Percentiles rank a stretch among this genome's conserved stretches.
Evolutionary conservation across 2,113 vertebrate species (phyloP).

Genomic region (Tenebrosternarchus preto): DNA sequence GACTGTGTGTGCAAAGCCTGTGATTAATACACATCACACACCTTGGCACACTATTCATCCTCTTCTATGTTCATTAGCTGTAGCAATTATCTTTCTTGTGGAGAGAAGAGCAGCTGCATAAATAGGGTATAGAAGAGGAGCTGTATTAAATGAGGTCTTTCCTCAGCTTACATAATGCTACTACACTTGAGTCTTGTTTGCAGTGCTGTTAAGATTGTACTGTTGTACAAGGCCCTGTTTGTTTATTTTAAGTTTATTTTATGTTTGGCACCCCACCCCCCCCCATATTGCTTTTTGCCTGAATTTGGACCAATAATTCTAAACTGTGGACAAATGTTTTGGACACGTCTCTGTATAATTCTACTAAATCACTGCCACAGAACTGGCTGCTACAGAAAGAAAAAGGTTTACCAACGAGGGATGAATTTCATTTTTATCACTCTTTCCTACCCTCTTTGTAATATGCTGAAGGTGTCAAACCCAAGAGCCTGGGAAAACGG

Average conservation of each 20-base stretch:
- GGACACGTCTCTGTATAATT: too few relatives aligned
- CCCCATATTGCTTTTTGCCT: too few relatives aligned
- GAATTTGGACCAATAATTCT: too few relatives aligned
- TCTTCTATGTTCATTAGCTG: slow-evolving; percentile 65
- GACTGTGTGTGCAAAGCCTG: background rate
- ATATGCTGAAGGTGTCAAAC: background rate
- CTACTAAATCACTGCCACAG: too few relatives aligned
- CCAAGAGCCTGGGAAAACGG: background rate
- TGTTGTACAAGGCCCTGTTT: too few relatives aligned
- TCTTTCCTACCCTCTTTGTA: background rate
- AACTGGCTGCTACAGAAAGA: background rate
- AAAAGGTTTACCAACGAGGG: background rate
- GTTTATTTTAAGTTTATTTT: too few relatives aligned
- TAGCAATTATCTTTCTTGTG: slow-evolving; percentile 59
- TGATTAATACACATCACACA: slow-evolving; percentile 58
- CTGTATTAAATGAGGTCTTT: background rate
- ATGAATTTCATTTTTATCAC: background rate
- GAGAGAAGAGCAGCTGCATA: too few relatives aligned
- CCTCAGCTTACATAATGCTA: background rate
- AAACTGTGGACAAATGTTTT: too few relatives aligned
- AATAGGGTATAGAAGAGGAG: slow-evolving; percentile 57
- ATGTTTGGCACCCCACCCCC: too few relatives aligned
- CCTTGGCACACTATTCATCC: slow-evolving; percentile 37
- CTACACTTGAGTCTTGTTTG: background rate
- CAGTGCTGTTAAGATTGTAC: too few relatives aligned